Base-by-base conservation (phyloP, 1,140 invertebrate genomes). In the Fopius arisanus region DNA sequence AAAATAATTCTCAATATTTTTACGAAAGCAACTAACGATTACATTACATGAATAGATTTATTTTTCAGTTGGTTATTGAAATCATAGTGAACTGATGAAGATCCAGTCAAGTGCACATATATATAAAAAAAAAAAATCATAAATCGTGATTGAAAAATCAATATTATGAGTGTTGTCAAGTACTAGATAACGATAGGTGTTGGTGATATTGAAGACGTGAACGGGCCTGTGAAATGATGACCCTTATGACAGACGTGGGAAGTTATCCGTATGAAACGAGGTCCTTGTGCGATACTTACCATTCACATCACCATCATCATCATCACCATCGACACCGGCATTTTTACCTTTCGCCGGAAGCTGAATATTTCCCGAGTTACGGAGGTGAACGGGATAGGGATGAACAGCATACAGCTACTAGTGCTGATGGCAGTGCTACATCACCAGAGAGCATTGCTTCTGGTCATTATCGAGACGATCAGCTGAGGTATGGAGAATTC, bases 221-320 rank as follows among this genome's bases (percentile, higher is more conserved):
- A 23, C 70, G 16, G 4, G 14, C 9, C 43, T n/a, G 78, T 79
- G 81, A 86, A 83, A 88, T 86, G 84, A 88, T 88, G 86, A 88
- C 86, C 80, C 82, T 88, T 70, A 85, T 87, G 81, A 87, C 86
- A 72, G 84, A 87, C 74, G 81, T 83, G 70, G 81, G 80, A 77
- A 79, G 73, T 41, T 88, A 87, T 79, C 75, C 82, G 0, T 87
- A 87, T 79, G 85, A 87, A 69, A 66, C 81, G 16, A 81, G 85
- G 67, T 23, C 81, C 16, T 70, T 83, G 0, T 85, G 86, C 77
- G 83, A 86, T 29, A 76, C 75, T 63, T 86, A 82, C 68, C 81
- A 80, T 14, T 63, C 69, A 26, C 78, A 79, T 31, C 78, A 86
- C 74, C 85, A 85, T 43, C 81, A 82, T 28, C 82, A 82, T 70